Percentiles rank a stretch among this genome's conserved stretches.
Evolutionary conservation across 2,888 invertebrate genomes (phyloP).

Genomic region (Caenorhabditis sp.): DNA sequence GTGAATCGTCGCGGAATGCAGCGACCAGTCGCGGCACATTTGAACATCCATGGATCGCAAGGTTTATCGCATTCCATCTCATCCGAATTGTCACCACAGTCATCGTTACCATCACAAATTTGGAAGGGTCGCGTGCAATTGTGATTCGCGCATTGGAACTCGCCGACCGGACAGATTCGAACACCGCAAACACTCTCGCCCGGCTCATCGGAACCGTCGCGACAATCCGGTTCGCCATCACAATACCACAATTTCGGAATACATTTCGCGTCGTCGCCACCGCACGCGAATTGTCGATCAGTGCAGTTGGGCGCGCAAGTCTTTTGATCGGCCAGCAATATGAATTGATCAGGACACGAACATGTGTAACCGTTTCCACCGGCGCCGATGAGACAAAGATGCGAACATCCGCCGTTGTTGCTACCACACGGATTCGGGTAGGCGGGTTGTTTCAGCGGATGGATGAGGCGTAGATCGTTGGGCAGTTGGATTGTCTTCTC

Average conservation of each 20-base stretch:
- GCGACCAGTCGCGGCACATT: constrained; percentile 73
- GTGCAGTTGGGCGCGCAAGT: constrained; percentile 81
- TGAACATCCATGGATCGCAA: constrained; percentile 71
- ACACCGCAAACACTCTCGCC: constrained; percentile 63
- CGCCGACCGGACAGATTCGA: constrained; percentile 76
- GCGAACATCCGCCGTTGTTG: constrained; percentile 94
- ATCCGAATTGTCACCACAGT: constrained; percentile 69
- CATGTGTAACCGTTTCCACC: constrained; percentile 78
- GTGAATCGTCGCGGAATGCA: constrained; percentile 77
- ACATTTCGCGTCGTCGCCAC: constrained; percentile 76
- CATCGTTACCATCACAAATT: constrained; percentile 62
- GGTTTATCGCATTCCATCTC: constrained; percentile 69
- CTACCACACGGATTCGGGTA: constrained; percentile 86
- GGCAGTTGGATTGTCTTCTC: constrained; percentile 69
- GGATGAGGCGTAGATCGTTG: constrained; percentile 67
- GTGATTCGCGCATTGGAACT: constrained; percentile 90
- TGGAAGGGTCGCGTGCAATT: constrained; percentile 90
- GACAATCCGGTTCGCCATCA: constrained; percentile 80
- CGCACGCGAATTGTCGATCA: constrained; percentile 83
- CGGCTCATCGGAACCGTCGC: constrained; percentile 91
- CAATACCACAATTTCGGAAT: constrained; percentile 84
- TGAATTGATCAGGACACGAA: constrained; percentile 93
- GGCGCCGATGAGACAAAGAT: constrained; percentile 84
- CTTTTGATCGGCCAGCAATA: constrained; percentile 73
- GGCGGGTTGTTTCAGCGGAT: constrained; percentile 78